A percentile compares a stretch with the other conserved stretches of the same genome.
These are phyloP conservation scores for Phyllotreta cruciferae DNA, from an alignment of 2,888 invertebrate genomes.

Conservation along the genomic window DNA sequence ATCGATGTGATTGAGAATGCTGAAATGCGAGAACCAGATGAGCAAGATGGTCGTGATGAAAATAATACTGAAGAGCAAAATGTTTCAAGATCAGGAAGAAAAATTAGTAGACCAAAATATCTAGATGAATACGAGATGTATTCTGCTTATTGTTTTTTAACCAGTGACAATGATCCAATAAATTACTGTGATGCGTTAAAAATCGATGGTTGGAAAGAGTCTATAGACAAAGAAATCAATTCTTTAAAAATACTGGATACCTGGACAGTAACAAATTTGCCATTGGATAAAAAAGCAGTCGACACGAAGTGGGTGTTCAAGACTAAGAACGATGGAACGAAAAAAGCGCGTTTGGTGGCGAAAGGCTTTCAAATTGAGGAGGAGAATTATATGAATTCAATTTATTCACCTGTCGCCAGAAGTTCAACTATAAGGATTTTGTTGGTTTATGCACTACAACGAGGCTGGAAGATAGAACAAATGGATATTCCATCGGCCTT, in stretches of 20 bases:
- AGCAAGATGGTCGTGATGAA: background rate
- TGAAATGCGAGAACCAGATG: background rate
- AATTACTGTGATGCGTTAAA: slow-evolving; percentile 20
- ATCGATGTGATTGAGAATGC: background rate
- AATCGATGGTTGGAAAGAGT: slow-evolving; percentile 6
- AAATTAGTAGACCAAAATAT: slow-evolving; percentile 20
- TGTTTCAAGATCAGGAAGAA: slow-evolving; percentile 34
- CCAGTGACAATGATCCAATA: slow-evolving; percentile 9
- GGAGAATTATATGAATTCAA: slow-evolving; percentile 11
- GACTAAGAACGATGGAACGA: slow-evolving; percentile 8
- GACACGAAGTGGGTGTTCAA: slow-evolving; percentile 11
- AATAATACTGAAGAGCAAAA: background rate
- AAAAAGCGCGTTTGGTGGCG: slow-evolving; percentile 19
- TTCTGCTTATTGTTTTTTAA: slow-evolving; percentile 18
- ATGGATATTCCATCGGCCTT: slow-evolving; percentile 40
- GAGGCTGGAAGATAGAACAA: slow-evolving; percentile 31
- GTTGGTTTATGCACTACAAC: slow-evolving; percentile 32
- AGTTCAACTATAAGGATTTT: slow-evolving; percentile 36
- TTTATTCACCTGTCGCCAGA: slow-evolving; percentile 33
- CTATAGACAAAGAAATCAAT: slow-evolving; percentile 6
- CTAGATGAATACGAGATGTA: slow-evolving; percentile 12
- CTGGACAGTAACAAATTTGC: background rate
- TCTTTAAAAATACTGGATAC: background rate
- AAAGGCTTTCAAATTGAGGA: slow-evolving; percentile 34
- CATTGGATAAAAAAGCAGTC: background rate